Evolutionary conservation across 2,113 vertebrate genomes (phyloP), one percentile per base, ranked within the genome.

Genomic region (Syrrhaptes paradoxus): DNA sequence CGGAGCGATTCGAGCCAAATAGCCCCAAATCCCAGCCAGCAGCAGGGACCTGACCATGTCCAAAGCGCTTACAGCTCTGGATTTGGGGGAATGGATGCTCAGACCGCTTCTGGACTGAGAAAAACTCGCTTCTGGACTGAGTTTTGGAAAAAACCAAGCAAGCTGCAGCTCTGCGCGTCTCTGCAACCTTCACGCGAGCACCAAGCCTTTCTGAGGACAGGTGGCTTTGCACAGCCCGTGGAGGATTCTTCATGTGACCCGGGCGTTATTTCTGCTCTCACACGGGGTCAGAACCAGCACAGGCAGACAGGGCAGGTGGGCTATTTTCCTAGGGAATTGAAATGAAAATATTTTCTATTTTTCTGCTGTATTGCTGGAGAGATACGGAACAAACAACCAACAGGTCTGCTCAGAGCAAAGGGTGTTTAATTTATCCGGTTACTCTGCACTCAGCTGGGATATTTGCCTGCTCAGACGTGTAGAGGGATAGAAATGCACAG

Each of bases 1-100:
- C 10, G 7, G 4, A 21, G 29, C 0, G 3, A 7, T 51, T 32
- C 0, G 4, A 67, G 48, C 66, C 67, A 24, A 46, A 25, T 3
- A 55, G 25, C 48, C 51, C 55, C 28, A 32, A 12, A 18, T 34
- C n/a, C 34, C 1, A 12, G 13, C 63, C 31, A 36, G 31, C 34
- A 59, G 46, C 87, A 25, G 41, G 13, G 82, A 49, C 51, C 48
- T 1, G 2, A 11, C 26, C 8, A 0, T 6, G 18, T 29, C 80
- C 61, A 25, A 32, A 28, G 43, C 17, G 26, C 48, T 17, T 28
- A 20, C 15, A 70, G 65, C 65, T 68, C 15, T 41, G 52, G 71
- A 17, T 36, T 61, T 61, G 2, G 32, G 51, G n/a, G 32, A 20
- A 5, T 28, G 43, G 52, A 52, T 31, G 32, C 20, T 63, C 62